Evolutionary conservation across 2,888 invertebrate species (phyloP).

Genomic region (Drosophila macrothrix): DNA sequence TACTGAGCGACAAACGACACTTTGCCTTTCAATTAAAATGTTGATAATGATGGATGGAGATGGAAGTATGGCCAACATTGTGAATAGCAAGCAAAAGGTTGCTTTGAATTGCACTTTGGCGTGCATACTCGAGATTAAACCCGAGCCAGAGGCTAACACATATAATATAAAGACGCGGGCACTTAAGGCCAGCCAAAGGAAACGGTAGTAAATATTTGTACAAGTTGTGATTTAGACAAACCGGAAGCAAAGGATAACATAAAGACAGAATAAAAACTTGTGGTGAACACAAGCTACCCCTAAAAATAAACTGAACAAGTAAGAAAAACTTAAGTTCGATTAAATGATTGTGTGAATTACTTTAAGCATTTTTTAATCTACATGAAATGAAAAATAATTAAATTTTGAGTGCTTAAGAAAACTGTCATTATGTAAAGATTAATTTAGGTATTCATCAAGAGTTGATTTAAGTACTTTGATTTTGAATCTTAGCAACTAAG

Average conservation of each 20-base stretch:
- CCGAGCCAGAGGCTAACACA: background rate
- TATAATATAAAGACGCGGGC: slow-evolving; percentile 12
- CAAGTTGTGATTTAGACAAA: slow-evolving; percentile 36
- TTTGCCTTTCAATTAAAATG: slow-evolving; percentile 64
- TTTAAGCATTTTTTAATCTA: background rate
- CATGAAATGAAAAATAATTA: background rate
- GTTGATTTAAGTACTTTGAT: background rate
- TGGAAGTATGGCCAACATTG: slow-evolving; percentile 20
- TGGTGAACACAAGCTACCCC: background rate
- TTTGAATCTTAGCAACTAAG: background rate
- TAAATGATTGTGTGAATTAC: background rate
- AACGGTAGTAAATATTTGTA: slow-evolving; percentile 52
- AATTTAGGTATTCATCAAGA: background rate
- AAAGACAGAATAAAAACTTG: slow-evolving; percentile 2
- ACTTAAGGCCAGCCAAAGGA: background rate
- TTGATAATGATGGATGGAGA: slow-evolving; percentile 37
- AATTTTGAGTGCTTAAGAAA: slow-evolving; percentile 1
- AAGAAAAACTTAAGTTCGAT: background rate
- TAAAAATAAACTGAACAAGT: background rate
- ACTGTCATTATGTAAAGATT: background rate
- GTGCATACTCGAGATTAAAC: background rate
- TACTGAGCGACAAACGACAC: slow-evolving; percentile 20
- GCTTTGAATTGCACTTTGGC: slow-evolving; percentile 1
- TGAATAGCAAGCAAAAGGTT: slow-evolving; percentile 46
- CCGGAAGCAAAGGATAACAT: slow-evolving; percentile 36